Base-by-base conservation (phyloP, 2,888 invertebrate genomes). In the Noctua janthe region DNA sequence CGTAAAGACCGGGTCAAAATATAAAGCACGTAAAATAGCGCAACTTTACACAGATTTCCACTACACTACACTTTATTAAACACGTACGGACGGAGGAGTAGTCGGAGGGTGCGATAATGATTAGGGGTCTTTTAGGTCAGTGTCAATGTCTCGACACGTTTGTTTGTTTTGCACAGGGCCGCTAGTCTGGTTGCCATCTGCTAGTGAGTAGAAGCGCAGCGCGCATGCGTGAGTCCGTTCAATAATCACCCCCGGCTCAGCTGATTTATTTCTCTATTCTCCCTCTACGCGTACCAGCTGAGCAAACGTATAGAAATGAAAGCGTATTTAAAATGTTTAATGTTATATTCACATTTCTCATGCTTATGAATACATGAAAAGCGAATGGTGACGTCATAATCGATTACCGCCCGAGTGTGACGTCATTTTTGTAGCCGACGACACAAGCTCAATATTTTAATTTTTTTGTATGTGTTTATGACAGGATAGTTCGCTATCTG, bases 171-270 rank as follows among this genome's bases (percentile, higher is more conserved):
- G 94, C 91, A 91, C 89, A 90, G 92, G 91, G 92, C 91, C 91
- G 93, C 93, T 94, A 93, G 93, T 90, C 89, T 90, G 87, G 87
- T 90, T 92, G 89, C 88, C 90, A 89, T 91, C 87, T 84, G 88
- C 83, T 77, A 83, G 84, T 76, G 74, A 79, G 76, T 76, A 71
- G 54, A 64, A 79, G 83, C 76, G 87, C 87, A 92, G 81, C 77
- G 94, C 97, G 97, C 97, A 96, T 95, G 97, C 95, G 95, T 90
- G 92, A 82, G 89, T 78, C 91, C 95, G 97, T 92, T 97, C 97
- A 94, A 97, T 97, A 97, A 91, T 89, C 92, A 91, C 90, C 86
- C 92, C 91, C 90, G 64, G 85, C 91, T 87, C 94, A 94, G 94
- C 93, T 94, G 93, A 93, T 92, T 90, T 90, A 91, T 90, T 92